phyloP scores from a whole-genome alignment of 2,113 vertebrate species.

The Ailurus styani region DNA sequence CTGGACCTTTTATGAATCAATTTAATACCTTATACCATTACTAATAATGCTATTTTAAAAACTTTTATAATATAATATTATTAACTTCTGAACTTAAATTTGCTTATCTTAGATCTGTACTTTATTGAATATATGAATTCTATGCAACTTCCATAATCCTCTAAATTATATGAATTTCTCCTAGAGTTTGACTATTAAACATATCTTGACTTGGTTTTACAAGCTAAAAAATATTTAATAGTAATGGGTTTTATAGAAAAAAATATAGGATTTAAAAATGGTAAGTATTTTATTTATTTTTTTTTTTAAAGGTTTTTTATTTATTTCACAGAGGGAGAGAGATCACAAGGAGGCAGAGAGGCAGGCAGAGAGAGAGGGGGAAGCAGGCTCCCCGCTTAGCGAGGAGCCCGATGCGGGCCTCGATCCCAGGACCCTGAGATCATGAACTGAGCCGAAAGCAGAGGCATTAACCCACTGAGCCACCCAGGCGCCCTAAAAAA shows the following conservation, averaged over 20 bases:
- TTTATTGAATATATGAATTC: not conserved
- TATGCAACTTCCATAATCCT: not conserved
- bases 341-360: too few relatives aligned
- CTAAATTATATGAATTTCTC: not conserved
- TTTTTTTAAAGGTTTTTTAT: too few relatives aligned
- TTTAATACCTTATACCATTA: not conserved
- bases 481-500: too few relatives aligned
- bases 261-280: not conserved
- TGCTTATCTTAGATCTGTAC: not conserved
- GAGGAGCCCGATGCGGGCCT: too few relatives aligned
- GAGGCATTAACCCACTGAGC: too few relatives aligned
- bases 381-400: too few relatives aligned
- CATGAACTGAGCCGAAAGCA: too few relatives aligned
- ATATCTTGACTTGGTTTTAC: not conserved
- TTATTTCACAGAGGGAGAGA: too few relatives aligned
- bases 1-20: not conserved
- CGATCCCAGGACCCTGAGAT: too few relatives aligned
- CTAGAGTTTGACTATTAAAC: not conserved
- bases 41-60: not conserved
- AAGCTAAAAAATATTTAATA: not conserved
- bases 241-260: not conserved
- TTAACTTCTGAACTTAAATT: not conserved
- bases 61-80: not conserved
- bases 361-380: too few relatives aligned
- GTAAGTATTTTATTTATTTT: not conserved